Percentiles rank a stretch among this genome's conserved stretches.
Conservation (phyloP, 1,140 invertebrate species). For the Rhyzopertha dominica region DNA sequence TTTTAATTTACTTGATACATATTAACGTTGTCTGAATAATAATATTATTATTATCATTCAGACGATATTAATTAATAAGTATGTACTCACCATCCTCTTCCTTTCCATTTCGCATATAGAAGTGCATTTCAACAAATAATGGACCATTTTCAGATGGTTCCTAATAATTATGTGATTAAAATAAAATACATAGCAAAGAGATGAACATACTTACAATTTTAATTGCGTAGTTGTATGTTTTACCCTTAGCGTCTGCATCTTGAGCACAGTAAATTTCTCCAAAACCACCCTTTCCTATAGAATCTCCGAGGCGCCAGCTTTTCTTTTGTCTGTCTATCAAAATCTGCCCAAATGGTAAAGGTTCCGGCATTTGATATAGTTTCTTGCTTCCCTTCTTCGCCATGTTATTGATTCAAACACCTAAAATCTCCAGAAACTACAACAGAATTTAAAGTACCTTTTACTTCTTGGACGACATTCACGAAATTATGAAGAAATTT, state of each 20-base stretch:
- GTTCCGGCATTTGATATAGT: slow-evolving; percentile 72
- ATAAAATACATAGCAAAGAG: no score
- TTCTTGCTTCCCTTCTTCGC: no score
- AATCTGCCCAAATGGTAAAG: slow-evolving; percentile 69
- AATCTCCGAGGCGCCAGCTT: slow-evolving; percentile 79
- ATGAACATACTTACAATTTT: slow-evolving; percentile 66
- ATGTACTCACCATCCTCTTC: slow-evolving; percentile 65
- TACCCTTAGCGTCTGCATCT: slow-evolving; percentile 51
- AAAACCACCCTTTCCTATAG: slow-evolving; percentile 90
- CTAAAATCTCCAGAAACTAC: no score
- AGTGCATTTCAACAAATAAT: slow-evolving; percentile 92
- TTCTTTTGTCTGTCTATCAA: slow-evolving; percentile 70
- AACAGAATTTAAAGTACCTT: no score
- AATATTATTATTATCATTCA: no score
- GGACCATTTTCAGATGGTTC: slow-evolving; percentile 91
- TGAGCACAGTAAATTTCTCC: slow-evolving; percentile 83
- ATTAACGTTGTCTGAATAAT: no score
- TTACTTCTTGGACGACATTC: no score
- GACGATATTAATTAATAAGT: no score
- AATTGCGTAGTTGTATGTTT: slow-evolving; percentile 63
- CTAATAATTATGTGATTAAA: no score
- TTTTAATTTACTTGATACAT: no score
- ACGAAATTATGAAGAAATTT: no score
- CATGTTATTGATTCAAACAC: no score
- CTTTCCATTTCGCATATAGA: slow-evolving; percentile 84